phyloP scores from a whole-genome alignment of 2,888 invertebrate genomes.

The Erebia aethiops region DNA sequence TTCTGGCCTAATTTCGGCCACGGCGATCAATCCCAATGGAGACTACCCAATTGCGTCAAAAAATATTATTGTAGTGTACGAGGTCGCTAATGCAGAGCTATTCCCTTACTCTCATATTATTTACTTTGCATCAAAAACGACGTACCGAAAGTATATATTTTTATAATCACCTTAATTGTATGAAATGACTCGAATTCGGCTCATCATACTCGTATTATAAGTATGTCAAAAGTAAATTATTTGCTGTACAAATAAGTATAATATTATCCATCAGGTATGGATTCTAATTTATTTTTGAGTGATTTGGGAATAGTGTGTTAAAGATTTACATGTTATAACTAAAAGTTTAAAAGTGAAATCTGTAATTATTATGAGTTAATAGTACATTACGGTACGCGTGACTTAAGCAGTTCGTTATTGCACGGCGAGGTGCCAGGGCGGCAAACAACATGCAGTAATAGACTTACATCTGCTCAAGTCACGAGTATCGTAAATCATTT shows the following conservation, averaged over 20 bases:
- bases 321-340: neutral
- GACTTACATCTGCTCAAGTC: too few relatives aligned
- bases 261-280: slow-evolving; percentile 5
- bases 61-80: too few relatives aligned
- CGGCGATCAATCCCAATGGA: too few relatives aligned
- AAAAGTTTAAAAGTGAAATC: neutral
- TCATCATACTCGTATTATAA: neutral
- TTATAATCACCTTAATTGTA: slow-evolving; percentile 2
- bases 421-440: too few relatives aligned
- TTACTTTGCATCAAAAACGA: slow-evolving; percentile 2
- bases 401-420: too few relatives aligned
- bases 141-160: slow-evolving; percentile 5
- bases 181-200: slow-evolving; percentile 3
- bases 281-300: neutral
- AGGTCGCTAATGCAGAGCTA: too few relatives aligned
- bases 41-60: too few relatives aligned
- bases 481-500: too few relatives aligned
- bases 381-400: too few relatives aligned
- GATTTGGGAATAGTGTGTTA: neutral
- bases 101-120: too few relatives aligned
- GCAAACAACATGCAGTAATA: too few relatives aligned
- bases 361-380: slow-evolving; percentile 9
- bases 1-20: too few relatives aligned
- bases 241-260: neutral
- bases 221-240: slow-evolving; percentile 5